Evolutionary conservation across 2,888 invertebrate genomes (phyloP).

Genomic region (Chrysolina oricalcia): DNA sequence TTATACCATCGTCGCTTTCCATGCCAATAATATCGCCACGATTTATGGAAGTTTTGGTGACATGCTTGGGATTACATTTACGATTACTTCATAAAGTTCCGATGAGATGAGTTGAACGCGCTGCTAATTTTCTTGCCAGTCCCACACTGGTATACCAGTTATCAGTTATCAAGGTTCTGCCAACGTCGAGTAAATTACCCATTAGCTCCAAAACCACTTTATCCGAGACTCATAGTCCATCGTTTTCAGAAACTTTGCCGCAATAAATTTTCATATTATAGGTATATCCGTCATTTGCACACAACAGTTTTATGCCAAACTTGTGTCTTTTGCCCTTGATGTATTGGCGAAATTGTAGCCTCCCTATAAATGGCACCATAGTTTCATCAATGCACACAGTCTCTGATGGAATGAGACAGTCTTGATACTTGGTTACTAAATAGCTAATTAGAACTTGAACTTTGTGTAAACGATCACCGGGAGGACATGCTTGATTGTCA

Average conservation of each 20-base stretch:
- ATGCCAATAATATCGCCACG: too few species aligned
- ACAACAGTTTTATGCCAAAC: conserved; percentile 46
- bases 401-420: not conserved
- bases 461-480: conserved; percentile 30
- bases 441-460: conserved; percentile 15
- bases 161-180: not conserved
- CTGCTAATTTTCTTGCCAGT: too few species aligned
- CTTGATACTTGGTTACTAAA: conserved; percentile 21
- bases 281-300: conserved; percentile 30
- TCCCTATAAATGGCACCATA: conserved; percentile 44
- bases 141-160: too few species aligned
- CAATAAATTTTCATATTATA: conserved; percentile 7
- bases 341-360: conserved; percentile 39
- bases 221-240: not conserved
- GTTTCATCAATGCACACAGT: conserved; percentile 34
- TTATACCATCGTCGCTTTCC: too few species aligned
- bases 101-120: too few species aligned
- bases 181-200: not conserved
- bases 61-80: too few species aligned
- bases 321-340: too few species aligned
- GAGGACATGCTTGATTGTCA: conserved; percentile 31
- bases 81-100: too few species aligned
- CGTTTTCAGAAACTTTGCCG: not conserved
- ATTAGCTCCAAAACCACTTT: not conserved
- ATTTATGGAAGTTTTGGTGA: too few species aligned